Evolutionary conservation across 2,888 invertebrate genomes (phyloP).

Genomic region (Caradrina kadenii): DNA sequence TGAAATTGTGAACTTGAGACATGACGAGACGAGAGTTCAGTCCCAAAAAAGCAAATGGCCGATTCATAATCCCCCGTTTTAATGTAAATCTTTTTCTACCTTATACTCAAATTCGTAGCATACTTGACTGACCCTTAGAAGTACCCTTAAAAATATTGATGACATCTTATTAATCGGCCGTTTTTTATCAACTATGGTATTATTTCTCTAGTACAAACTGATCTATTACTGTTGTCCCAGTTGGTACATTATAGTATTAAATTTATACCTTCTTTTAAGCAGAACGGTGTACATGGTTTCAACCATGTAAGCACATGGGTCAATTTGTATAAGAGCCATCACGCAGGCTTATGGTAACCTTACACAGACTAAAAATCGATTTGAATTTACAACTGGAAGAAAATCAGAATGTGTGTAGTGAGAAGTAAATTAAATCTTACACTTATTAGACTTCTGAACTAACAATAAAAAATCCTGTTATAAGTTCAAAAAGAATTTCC

Average conservation of each 20-base stretch:
- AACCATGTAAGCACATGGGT: background rate
- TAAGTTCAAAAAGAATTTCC: background rate
- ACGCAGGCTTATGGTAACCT: background rate
- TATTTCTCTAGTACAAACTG: constrained; percentile 4
- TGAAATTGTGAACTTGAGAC: too few relatives aligned
- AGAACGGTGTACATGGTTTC: too few relatives aligned
- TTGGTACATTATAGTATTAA: too few relatives aligned
- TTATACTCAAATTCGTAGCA: too few relatives aligned
- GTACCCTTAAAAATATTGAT: background rate
- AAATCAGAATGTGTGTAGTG: background rate
- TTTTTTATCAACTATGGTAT: background rate
- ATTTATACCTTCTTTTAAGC: background rate
- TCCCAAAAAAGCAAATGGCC: constrained; percentile 4
- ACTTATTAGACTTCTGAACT: background rate
- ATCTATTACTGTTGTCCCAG: background rate
- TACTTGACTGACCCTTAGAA: too few relatives aligned
- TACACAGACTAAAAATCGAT: background rate
- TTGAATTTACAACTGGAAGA: background rate
- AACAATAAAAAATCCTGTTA: background rate
- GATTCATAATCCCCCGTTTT: constrained; percentile 2
- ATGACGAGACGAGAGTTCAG: background rate
- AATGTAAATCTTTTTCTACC: too few relatives aligned
- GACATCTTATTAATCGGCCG: constrained; percentile 9
- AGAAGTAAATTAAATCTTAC: background rate
- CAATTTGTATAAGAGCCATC: background rate